Percentiles rank a stretch among this genome's conserved stretches.
phyloP scores from a whole-genome alignment of 2,888 invertebrate genomes.

The Priocnemis perturbator region DNA sequence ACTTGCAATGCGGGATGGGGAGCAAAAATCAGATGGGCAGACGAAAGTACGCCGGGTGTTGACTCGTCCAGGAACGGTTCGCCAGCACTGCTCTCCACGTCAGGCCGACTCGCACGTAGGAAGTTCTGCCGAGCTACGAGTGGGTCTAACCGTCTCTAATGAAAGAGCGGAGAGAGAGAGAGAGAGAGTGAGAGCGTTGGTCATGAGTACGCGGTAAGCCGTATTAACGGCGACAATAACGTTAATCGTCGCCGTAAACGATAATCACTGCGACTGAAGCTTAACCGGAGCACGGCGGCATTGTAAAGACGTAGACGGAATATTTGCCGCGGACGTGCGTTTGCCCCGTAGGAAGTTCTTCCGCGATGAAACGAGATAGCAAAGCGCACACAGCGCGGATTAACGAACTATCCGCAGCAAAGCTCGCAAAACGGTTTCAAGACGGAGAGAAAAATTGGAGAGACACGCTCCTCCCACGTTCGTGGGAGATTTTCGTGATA shows the following conservation, averaged over 20 bases:
- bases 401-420: neutral
- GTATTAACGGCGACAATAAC: conserved; percentile 27
- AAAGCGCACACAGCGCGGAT: neutral
- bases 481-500: too few relatives aligned
- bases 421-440: neutral
- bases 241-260: conserved; percentile 50
- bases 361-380: neutral
- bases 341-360: neutral
- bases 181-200: too few relatives aligned
- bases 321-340: conserved; percentile 1
- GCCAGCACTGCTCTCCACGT: too few relatives aligned
- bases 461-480: too few relatives aligned
- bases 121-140: too few relatives aligned
- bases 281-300: neutral
- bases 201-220: conserved; percentile 9
- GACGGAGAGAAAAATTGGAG: neutral
- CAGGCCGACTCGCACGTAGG: too few relatives aligned
- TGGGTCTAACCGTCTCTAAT: too few relatives aligned
- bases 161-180: too few relatives aligned
- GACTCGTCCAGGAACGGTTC: too few relatives aligned
- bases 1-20: too few relatives aligned
- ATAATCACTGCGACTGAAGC: conserved; percentile 35
- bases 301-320: conserved; percentile 10
- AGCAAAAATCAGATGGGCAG: too few relatives aligned
- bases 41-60: too few relatives aligned